These are phyloP conservation scores for Umimayanthus kanabou DNA, from an alignment of 92 coral and sea anemone species.

Conservation along the genomic window DNA sequence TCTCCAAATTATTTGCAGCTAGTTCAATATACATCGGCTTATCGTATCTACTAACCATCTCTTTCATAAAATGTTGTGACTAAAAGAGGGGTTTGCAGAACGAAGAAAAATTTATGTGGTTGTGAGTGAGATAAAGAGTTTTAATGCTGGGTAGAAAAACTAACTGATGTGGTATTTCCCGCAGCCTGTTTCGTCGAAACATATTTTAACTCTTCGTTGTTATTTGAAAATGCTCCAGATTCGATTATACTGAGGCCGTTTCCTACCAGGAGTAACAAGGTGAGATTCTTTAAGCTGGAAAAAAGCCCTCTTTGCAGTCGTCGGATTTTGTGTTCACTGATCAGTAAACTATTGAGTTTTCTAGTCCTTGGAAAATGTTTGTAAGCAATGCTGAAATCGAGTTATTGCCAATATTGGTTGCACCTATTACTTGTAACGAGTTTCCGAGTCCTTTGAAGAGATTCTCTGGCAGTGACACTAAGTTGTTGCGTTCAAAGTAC, in stretches of 20 bases:
- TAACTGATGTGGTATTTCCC: constrained; percentile 30
- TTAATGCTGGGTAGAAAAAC: background rate
- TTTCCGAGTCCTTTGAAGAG: constrained; percentile 3
- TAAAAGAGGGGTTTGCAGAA: background rate
- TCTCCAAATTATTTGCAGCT: background rate
- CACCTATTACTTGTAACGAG: background rate
- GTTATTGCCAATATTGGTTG: background rate
- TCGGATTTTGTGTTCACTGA: constrained; percentile 49
- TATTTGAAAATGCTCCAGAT: constrained; percentile 51
- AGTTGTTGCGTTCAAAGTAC: background rate
- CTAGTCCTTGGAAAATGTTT: constrained; percentile 47
- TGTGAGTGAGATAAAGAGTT: background rate
- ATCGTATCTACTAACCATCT: background rate
- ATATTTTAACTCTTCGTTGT: constrained; percentile 46
- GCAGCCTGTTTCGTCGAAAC: constrained; percentile 47
- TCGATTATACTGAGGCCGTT: constrained; percentile 48
- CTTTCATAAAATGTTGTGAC: background rate
- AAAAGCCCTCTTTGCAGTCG: constrained; percentile 45
- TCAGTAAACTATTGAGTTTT: constrained; percentile 42
- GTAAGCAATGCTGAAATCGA: constrained; percentile 49
- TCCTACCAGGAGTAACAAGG: constrained; percentile 48
- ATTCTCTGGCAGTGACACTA: background rate
- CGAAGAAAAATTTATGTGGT: background rate
- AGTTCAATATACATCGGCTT: background rate
- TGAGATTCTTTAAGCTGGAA: constrained; percentile 39